Percentiles rank a stretch among this genome's conserved stretches.
These are phyloP conservation scores for Channa maculata DNA, from an alignment of 2,113 vertebrate genomes.

Conservation along the genomic window DNA sequence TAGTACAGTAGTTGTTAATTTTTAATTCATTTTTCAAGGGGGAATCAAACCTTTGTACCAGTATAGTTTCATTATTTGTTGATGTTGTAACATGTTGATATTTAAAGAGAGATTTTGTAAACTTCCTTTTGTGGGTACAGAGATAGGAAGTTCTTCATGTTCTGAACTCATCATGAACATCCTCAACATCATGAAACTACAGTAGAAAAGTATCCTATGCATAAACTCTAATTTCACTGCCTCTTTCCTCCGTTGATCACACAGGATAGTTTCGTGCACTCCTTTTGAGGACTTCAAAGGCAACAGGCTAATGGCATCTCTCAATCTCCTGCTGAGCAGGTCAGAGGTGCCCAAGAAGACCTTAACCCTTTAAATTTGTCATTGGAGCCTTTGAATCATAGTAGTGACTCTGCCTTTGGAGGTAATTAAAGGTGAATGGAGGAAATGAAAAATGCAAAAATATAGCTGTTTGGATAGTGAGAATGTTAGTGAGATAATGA, in stretches of 20 bases:
- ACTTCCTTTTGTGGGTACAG: no score
- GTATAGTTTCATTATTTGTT: no score
- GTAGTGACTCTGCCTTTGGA: neutral
- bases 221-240: slow-evolving; percentile 32
- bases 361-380: slow-evolving; percentile 39
- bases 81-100: no score
- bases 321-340: slow-evolving; percentile 43
- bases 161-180: no score
- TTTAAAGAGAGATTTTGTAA: no score
- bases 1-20: no score
- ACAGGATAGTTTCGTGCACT: slow-evolving; percentile 27
- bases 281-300: slow-evolving; percentile 66
- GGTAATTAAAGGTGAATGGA: slow-evolving; percentile 21
- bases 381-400: slow-evolving; percentile 38
- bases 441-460: slow-evolving; percentile 4
- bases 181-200: slow-evolving; percentile 3
- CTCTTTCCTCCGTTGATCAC: slow-evolving; percentile 53
- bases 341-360: slow-evolving; percentile 50
- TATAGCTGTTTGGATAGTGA: neutral
- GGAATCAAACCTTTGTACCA: no score
- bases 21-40: no score
- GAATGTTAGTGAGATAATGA: slow-evolving; percentile 28
- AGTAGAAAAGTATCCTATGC: slow-evolving; percentile 7
- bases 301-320: slow-evolving; percentile 47
- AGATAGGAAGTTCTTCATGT: no score